Conservation (phyloP, 2,113 vertebrate species). For the Cottus gobio region DNA sequence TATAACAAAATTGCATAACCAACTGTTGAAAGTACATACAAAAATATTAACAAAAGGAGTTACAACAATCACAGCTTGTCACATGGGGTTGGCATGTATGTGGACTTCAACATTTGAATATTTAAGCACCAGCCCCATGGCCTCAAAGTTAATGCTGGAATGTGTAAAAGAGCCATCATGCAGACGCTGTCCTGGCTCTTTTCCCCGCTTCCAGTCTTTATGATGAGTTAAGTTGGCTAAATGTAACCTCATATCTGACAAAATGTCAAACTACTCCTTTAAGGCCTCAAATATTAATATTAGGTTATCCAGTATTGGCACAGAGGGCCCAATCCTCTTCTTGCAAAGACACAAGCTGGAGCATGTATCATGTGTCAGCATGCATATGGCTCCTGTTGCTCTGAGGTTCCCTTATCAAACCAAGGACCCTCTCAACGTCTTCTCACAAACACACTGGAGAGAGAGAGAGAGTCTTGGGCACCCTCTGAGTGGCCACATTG, state of each 20-base stretch:
- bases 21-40: neutral
- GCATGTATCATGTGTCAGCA: too few relatives aligned
- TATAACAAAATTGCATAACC: too few relatives aligned
- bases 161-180: neutral
- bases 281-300: neutral
- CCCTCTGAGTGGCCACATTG: slow-evolving; percentile 21
- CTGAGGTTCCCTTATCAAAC: slow-evolving; percentile 42
- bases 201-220: neutral
- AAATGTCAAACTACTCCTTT: slow-evolving; percentile 9
- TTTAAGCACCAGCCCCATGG: neutral
- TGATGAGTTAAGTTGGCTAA: neutral
- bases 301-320: neutral
- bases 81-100: neutral
- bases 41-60: neutral
- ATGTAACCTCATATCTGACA: neutral
- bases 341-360: slow-evolving; percentile 20
- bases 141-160: neutral
- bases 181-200: neutral
- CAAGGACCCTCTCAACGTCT: slow-evolving; percentile 45
- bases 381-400: slow-evolving; percentile 29
- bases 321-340: neutral
- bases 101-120: neutral
- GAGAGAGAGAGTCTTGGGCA: slow-evolving; percentile 11
- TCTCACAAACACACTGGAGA: slow-evolving; percentile 14
- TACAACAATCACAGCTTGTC: neutral